These are phyloP conservation scores for Anabacerthia variegaticeps DNA, from an alignment of 2,797 vertebrate species.

Conservation along the genomic window DNA sequence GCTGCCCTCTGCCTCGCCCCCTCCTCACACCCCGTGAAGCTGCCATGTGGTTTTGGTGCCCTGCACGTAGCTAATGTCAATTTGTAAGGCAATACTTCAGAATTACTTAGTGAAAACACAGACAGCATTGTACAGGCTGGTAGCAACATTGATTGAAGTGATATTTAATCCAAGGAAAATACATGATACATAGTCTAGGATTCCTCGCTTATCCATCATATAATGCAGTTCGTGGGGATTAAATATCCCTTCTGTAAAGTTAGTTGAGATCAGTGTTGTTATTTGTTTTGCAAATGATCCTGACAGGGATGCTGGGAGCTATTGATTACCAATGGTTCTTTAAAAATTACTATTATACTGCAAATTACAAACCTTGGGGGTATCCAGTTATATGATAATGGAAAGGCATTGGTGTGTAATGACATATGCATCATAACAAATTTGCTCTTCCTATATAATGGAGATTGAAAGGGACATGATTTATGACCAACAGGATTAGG, in stretches of 20 bases:
- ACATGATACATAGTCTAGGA: conserved; percentile 39
- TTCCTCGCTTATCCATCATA: conserved; percentile 48
- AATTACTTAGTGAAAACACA: not conserved
- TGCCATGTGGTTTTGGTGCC: not conserved
- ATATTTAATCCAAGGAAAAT: conserved; percentile 66
- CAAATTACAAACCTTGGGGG: conserved; percentile 35
- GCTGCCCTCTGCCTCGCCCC: not conserved
- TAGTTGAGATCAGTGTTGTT: conserved; percentile 26
- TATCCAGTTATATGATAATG: conserved; percentile 32
- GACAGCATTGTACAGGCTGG: not conserved
- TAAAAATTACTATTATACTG: conserved; percentile 51
- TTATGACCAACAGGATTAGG: conserved; percentile 32
- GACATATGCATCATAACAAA: conserved; percentile 53
- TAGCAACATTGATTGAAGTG: conserved; percentile 53
- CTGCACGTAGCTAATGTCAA: not conserved
- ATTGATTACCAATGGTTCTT: conserved; percentile 61
- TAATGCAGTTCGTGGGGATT: conserved; percentile 56
- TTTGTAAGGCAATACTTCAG: conserved; percentile 54
- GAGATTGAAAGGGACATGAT: conserved; percentile 58
- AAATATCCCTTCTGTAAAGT: conserved; percentile 57
- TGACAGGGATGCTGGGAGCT: conserved; percentile 47
- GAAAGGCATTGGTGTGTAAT: conserved; percentile 36
- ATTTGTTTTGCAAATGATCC: conserved; percentile 66
- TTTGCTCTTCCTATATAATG: conserved; percentile 36
- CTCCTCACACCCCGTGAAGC: not conserved